These are phyloP conservation scores for Dryocosmus kuriphilus DNA, from an alignment of 2,888 invertebrate species.

Conservation along the genomic window DNA sequence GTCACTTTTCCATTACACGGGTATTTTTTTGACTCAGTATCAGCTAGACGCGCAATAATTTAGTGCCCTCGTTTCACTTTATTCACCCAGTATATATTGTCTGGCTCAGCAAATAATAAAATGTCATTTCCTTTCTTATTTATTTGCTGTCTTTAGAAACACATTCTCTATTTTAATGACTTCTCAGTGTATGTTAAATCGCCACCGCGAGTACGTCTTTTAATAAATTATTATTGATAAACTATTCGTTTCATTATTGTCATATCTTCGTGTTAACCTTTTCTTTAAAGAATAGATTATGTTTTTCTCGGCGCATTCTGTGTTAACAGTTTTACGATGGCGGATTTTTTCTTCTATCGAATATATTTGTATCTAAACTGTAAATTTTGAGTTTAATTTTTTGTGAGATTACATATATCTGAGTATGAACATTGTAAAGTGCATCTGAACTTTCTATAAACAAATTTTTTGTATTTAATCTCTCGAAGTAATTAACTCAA, in stretches of 20 bases:
- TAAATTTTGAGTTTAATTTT: too few relatives aligned
- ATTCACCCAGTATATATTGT: not conserved
- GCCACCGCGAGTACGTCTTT: slow-evolving; percentile 44
- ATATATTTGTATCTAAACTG: too few relatives aligned
- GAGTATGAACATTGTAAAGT: too few relatives aligned
- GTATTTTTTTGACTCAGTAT: not conserved
- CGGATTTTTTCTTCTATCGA: too few relatives aligned
- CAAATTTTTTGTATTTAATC: too few relatives aligned
- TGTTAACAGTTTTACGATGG: too few relatives aligned
- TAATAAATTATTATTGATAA: slow-evolving; percentile 37
- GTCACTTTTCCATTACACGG: not conserved
- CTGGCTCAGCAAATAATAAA: not conserved
- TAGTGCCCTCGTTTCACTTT: not conserved
- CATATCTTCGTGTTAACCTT: too few relatives aligned
- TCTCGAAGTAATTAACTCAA: too few relatives aligned
- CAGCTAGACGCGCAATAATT: not conserved
- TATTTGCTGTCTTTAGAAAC: not conserved
- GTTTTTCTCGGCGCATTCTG: too few relatives aligned
- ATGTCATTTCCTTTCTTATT: not conserved
- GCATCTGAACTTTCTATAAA: too few relatives aligned
- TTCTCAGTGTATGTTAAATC: slow-evolving; percentile 40
- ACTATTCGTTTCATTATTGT: not conserved
- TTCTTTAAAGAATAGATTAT: too few relatives aligned
- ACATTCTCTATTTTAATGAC: not conserved
- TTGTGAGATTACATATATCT: too few relatives aligned